phyloP scores from a whole-genome alignment of 2,113 vertebrate species.

The Labrus mixtus region DNA sequence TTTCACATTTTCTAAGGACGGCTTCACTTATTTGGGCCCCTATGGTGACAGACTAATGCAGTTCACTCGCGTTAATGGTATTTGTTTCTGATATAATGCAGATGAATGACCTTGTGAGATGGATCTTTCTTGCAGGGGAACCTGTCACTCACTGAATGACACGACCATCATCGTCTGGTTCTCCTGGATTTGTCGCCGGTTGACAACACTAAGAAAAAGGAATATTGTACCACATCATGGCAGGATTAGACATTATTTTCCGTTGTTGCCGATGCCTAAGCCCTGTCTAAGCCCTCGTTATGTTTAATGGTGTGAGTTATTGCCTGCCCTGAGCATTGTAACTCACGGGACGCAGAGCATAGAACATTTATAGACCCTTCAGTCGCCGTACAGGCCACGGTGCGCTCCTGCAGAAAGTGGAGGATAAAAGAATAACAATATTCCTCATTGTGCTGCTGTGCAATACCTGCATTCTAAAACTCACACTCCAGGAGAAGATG shows the following conservation, averaged over 20 bases:
- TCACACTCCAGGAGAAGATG: slow-evolving; percentile 37
- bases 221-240: slow-evolving; percentile 62
- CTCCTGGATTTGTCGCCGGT: slow-evolving; percentile 32
- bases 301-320: slow-evolving; percentile 86
- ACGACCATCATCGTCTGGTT: slow-evolving; percentile 8
- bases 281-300: slow-evolving; percentile 78
- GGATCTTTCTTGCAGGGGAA: slow-evolving; percentile 20
- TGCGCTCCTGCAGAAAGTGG: slow-evolving; percentile 42
- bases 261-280: slow-evolving; percentile 72
- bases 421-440: slow-evolving; percentile 38
- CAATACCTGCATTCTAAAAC: slow-evolving; percentile 44
- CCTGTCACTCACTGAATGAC: slow-evolving; percentile 34
- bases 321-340: slow-evolving; percentile 78
- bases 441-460: slow-evolving; percentile 26
- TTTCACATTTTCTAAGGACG: slow-evolving; percentile 6
- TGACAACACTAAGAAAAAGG: slow-evolving; percentile 39
- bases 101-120: slow-evolving; percentile 51
- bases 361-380: slow-evolving; percentile 78
- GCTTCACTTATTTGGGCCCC: not conserved
- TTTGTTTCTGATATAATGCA: slow-evolving; percentile 40
- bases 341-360: slow-evolving; percentile 77
- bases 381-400: slow-evolving; percentile 57
- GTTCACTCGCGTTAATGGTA: slow-evolving; percentile 20
- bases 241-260: slow-evolving; percentile 76
- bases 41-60: slow-evolving; percentile 13